Base-by-base conservation (phyloP, 1,140 invertebrate species). In the Artemia franciscana region DNA sequence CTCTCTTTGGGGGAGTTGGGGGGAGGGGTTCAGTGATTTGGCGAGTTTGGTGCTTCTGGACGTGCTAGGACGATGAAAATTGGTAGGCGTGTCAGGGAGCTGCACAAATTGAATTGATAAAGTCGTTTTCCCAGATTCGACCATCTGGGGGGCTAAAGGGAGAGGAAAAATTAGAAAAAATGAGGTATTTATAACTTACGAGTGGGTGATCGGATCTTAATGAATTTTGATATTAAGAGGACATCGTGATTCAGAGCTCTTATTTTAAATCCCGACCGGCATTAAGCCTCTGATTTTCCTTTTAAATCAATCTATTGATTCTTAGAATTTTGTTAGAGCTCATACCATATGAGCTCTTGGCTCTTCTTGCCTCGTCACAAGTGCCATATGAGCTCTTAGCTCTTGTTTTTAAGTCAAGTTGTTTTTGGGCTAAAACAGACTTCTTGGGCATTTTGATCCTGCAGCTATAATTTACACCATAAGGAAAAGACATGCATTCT, bases 321-420 rank as follows among this genome's bases (percentile, higher is more conserved):
- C 30, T 39, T 39, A 39, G n/a, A 7, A n/a, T 7, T 7, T 7
- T 7, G n/a, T 7, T 7, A 39, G n/a, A 39, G n/a, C 7, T 7
- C 7, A 39, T 39, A 39, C 30, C n/a, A n/a, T 39, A 7, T 39
- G 30, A 39, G n/a, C 30, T 7, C n/a, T n/a, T n/a, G 7, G 7
- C n/a, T n/a, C 30, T 7, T 39, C 30, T 39, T 7, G n/a, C 30
- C 30, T 5, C 15, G 27, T 18, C 0, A 7, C 27, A 57, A 25
- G 18, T 24, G 57, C n/a, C 65, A 68, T 26, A 66, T 51, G 5
- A 21, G 15, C 24, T 58, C 39, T 0, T 25, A 26, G 15, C 51
- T 25, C 15, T 58, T 39, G 30, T 39, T 39, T 39, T 7, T 39
- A 39, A 39, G 30, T 7, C 7, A 39, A 7, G n/a, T n/a, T n/a